phyloP scores from a whole-genome alignment of 2,888 invertebrate genomes.

The Glyphotaelius pellucidus region DNA sequence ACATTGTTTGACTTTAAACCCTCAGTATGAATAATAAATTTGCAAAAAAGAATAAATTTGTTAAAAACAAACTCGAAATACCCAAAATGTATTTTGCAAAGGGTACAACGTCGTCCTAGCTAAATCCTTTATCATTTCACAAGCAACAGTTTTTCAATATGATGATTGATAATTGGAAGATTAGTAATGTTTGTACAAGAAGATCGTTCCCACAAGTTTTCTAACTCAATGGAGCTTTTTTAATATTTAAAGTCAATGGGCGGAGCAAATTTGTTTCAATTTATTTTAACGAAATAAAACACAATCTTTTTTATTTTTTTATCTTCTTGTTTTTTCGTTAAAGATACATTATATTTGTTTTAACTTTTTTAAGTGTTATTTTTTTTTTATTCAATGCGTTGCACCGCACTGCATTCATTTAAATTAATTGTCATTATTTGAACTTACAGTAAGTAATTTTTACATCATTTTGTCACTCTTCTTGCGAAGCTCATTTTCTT shows the following conservation, averaged over 20 bases:
- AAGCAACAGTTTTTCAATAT: too few species aligned
- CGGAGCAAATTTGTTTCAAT: slow-evolving; percentile 30
- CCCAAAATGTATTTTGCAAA: too few species aligned
- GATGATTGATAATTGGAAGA: too few species aligned
- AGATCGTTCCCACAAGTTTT: background rate
- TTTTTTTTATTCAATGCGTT: background rate
- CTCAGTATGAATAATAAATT: too few species aligned
- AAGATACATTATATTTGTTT: background rate
- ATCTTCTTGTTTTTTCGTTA: background rate
- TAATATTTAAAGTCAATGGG: slow-evolving; percentile 5
- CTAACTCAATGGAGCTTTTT: slow-evolving; percentile 4
- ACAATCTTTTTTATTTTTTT: background rate
- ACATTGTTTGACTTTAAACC: too few species aligned
- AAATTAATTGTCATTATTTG: background rate
- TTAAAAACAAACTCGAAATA: too few species aligned
- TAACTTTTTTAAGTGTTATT: background rate
- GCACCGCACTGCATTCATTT: background rate
- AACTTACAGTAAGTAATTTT: background rate
- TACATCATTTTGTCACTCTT: background rate
- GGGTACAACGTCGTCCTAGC: too few species aligned
- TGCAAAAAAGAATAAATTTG: too few species aligned
- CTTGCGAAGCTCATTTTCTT: background rate
- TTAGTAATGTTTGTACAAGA: background rate
- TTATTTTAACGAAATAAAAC: background rate
- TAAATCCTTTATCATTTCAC: too few species aligned